Evolutionary conservation across 2,888 invertebrate genomes (phyloP).

Genomic region (Protula sp.): DNA sequence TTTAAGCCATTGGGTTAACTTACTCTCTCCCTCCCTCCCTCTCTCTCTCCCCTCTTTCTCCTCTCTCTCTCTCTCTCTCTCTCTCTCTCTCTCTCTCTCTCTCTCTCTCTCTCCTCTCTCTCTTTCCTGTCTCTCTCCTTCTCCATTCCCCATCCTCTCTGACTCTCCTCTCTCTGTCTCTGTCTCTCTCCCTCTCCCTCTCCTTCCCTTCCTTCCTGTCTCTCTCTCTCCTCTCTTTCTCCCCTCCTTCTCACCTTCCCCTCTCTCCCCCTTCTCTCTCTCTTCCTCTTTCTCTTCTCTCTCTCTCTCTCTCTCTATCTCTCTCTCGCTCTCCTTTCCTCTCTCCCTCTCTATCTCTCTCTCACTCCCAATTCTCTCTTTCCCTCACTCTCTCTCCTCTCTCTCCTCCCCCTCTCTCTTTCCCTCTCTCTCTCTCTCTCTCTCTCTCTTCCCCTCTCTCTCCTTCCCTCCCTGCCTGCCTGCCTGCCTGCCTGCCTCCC

Average conservation of each 20-base stretch:
- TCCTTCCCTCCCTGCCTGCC: neutral
- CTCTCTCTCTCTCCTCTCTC: neutral
- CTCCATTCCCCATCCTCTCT: slow-evolving; percentile 3
- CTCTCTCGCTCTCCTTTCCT: too few relatives aligned
- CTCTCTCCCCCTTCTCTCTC: slow-evolving; percentile 1
- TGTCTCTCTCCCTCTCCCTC: slow-evolving; percentile 10
- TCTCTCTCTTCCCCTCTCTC: neutral
- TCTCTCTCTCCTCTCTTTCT: slow-evolving; percentile 2
- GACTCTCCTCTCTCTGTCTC: slow-evolving; percentile 9
- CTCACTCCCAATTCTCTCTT: too few relatives aligned
- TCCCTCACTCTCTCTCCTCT: neutral
- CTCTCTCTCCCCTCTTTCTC: neutral
- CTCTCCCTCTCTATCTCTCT: too few relatives aligned
- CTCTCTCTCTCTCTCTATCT: too few relatives aligned
- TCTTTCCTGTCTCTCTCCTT: neutral
- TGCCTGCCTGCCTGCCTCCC: too few relatives aligned
- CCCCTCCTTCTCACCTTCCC: too few relatives aligned
- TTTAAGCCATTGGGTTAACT: too few relatives aligned
- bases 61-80: neutral
- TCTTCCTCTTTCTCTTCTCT: neutral
- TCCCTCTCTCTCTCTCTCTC: neutral
- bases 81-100: neutral
- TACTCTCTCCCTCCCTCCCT: neutral
- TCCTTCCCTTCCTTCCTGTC: slow-evolving; percentile 2
- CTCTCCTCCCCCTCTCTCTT: neutral